Conservation (phyloP, 1,140 invertebrate species). For the Eumaeus atala region DNA sequence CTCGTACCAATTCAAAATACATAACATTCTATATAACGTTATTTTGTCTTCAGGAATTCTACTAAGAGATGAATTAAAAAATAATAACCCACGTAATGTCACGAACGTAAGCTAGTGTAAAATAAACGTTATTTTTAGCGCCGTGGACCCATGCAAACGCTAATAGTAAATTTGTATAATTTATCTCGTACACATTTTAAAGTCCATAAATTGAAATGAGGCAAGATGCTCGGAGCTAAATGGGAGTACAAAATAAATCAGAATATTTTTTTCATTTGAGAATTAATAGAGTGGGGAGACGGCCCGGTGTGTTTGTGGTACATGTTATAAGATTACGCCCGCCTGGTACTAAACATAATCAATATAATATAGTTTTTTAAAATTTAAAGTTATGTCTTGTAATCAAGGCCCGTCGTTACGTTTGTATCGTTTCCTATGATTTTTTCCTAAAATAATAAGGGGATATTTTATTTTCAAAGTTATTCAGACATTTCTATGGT, state of each 20-base stretch:
- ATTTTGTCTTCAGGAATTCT: too few relatives aligned
- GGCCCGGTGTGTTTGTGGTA: conserved; percentile 25
- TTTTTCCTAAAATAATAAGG: too few relatives aligned
- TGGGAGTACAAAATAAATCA: conserved; percentile 58
- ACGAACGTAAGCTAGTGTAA: too few relatives aligned
- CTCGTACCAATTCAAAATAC: too few relatives aligned
- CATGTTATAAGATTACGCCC: conserved; percentile 25
- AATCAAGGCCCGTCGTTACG: too few relatives aligned
- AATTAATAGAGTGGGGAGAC: conserved; percentile 53
- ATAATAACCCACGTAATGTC: too few relatives aligned
- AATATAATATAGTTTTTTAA: neutral
- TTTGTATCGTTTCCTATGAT: too few relatives aligned
- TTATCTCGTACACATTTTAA: conserved; percentile 11
- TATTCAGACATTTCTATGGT: too few relatives aligned
- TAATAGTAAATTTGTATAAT: conserved; percentile 9
- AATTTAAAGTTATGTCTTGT: too few relatives aligned
- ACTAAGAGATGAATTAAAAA: too few relatives aligned
- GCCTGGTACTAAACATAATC: conserved; percentile 6
- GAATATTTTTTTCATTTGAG: conserved; percentile 47
- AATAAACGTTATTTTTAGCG: conserved; percentile 1
- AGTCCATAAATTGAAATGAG: conserved; percentile 69
- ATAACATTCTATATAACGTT: too few relatives aligned
- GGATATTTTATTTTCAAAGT: too few relatives aligned
- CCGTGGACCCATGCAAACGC: conserved; percentile 4
- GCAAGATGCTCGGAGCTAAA: conserved; percentile 49